Percentiles rank a stretch among this genome's conserved stretches.
These are phyloP conservation scores for Micromesistius poutassou DNA, from an alignment of 2,797 vertebrate genomes.

Conservation along the genomic window DNA sequence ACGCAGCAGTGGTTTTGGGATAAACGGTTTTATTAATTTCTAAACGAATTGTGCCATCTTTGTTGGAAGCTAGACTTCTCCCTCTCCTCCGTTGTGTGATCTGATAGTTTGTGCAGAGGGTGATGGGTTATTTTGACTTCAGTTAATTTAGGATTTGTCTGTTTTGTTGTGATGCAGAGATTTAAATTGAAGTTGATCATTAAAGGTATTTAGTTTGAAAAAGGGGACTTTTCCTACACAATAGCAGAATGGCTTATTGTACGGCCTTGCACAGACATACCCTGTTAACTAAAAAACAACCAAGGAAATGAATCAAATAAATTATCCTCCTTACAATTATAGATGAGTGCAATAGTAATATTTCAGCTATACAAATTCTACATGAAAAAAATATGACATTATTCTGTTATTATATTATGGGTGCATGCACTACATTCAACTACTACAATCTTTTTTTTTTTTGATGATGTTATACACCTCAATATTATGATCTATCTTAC, in stretches of 20 bases:
- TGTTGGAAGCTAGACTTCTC: not conserved
- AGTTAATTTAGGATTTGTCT: constrained; percentile 15
- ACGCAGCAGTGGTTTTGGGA: constrained; percentile 27
- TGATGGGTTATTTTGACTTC: not conserved
- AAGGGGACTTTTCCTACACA: constrained; percentile 5
- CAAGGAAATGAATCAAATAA: not conserved
- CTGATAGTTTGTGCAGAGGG: constrained; percentile 26
- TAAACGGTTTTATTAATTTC: constrained; percentile 24
- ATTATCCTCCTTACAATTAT: not conserved
- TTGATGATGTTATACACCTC: too few relatives aligned
- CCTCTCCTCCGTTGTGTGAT: constrained; percentile 5
- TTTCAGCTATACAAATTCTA: not conserved
- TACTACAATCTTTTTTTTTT: too few relatives aligned
- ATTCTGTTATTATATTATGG: not conserved
- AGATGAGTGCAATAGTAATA: not conserved
- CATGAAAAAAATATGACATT: not conserved
- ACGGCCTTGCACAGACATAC: constrained; percentile 30
- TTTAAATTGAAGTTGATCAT: constrained; percentile 29
- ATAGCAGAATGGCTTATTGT: constrained; percentile 42
- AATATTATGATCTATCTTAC: not conserved
- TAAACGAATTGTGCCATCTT: constrained; percentile 46
- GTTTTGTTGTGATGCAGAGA: constrained; percentile 27
- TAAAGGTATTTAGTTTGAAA: constrained; percentile 14
- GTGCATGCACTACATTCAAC: not conserved
- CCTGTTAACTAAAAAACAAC: not conserved